A percentile compares a stretch with the other conserved stretches of the same genome.
phyloP scores from a whole-genome alignment of 2,888 invertebrate species.

The Rhabditophanes sp. region DNA sequence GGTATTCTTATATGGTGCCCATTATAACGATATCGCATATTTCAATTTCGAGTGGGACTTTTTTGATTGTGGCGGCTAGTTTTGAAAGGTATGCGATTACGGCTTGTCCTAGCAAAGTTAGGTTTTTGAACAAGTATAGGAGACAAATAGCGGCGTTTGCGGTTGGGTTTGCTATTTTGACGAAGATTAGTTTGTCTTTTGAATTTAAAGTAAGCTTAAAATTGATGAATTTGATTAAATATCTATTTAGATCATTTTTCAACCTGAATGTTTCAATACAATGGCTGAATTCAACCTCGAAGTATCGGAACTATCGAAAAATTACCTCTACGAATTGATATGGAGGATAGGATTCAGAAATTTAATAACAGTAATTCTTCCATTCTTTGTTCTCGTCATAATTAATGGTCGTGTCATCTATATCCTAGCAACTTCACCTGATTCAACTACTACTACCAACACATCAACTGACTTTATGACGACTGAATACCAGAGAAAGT shows the following conservation, averaged over 20 bases:
- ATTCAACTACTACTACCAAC: no score
- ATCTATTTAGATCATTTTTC: slow-evolving; percentile 15
- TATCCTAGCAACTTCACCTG: slow-evolving; percentile 7
- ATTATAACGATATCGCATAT: slow-evolving; percentile 36
- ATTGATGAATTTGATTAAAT: not conserved
- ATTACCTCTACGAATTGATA: slow-evolving; percentile 18
- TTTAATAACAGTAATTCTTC: slow-evolving; percentile 31
- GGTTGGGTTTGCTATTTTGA: slow-evolving; percentile 24
- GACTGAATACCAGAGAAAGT: slow-evolving; percentile 12
- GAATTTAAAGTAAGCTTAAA: slow-evolving; percentile 19
- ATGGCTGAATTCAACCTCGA: slow-evolving; percentile 26
- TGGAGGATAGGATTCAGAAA: slow-evolving; percentile 23
- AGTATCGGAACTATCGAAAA: slow-evolving; percentile 17
- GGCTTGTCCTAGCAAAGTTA: slow-evolving; percentile 8
- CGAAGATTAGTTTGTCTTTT: slow-evolving; percentile 24
- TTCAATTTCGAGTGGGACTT: slow-evolving; percentile 29
- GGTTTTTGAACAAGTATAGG: slow-evolving; percentile 18
- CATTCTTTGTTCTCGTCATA: slow-evolving; percentile 26
- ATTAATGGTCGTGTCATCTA: slow-evolving; percentile 15
- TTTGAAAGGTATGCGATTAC: slow-evolving; percentile 32
- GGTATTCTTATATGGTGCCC: slow-evolving; percentile 25
- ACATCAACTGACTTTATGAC: slow-evolving; percentile 6
- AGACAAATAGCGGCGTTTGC: slow-evolving; percentile 19
- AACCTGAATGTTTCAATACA: slow-evolving; percentile 20
- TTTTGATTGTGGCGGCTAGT: slow-evolving; percentile 33